Conservation (phyloP, 2,113 vertebrate species). For the Gnathonemus echidnorhynchus region DNA sequence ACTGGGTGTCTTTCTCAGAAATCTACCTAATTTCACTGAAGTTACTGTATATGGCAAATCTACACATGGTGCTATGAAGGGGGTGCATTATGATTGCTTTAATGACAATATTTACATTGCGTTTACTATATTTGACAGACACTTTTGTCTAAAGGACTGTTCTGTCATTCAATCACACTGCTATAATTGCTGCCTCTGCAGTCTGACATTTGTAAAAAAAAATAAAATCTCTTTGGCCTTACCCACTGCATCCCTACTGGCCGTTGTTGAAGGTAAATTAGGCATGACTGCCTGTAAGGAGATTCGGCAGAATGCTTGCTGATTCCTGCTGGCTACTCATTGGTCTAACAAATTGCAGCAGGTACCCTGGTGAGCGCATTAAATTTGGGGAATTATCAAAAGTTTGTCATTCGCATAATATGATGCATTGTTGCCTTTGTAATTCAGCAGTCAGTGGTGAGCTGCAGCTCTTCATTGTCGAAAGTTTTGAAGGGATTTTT, state of each 20-base stretch:
- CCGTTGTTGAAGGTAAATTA: conserved; percentile 37
- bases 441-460: background rate
- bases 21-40: background rate
- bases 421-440: background rate
- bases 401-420: background rate
- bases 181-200: background rate
- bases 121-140: background rate
- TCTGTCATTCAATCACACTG: background rate
- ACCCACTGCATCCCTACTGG: background rate
- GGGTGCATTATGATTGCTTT: background rate
- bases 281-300: conserved; percentile 37
- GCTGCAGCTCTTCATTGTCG: background rate
- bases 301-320: conserved; percentile 19
- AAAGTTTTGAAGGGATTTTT: background rate
- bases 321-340: conserved; percentile 17
- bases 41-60: background rate
- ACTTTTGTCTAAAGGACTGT: background rate
- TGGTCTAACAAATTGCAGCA: conserved; percentile 8
- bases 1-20: background rate
- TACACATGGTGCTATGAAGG: background rate
- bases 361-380: background rate
- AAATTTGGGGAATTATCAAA: background rate
- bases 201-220: conserved; percentile 16
- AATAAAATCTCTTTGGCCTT: conserved; percentile 10
- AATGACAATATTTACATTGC: background rate